Conservation (phyloP, 2,888 invertebrate genomes). For the Philereme vetulata region DNA sequence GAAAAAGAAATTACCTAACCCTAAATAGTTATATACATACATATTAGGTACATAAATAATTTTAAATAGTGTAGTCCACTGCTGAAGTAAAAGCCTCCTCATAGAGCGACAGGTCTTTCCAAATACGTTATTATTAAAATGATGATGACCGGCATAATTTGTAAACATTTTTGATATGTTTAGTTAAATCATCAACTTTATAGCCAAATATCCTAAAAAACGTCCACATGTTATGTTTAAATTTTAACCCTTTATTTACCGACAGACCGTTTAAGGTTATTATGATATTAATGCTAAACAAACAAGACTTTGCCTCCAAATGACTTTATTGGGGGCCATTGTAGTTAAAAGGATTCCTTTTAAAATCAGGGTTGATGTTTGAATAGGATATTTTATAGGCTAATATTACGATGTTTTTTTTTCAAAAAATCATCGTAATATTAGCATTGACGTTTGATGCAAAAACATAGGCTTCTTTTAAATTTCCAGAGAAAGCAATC, state of each 20-base stretch:
- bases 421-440: no score
- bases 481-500: no score
- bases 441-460: no score
- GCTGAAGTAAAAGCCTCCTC: no score
- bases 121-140: constrained; percentile 5
- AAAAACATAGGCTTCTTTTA: no score
- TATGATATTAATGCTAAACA: constrained; percentile 82
- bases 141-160: constrained; percentile 23
- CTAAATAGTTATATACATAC: no score
- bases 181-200: constrained; percentile 55
- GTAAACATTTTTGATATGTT: constrained; percentile 42
- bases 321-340: constrained; percentile 64
- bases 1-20: no score
- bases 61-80: no score
- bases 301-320: constrained; percentile 73
- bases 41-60: no score
- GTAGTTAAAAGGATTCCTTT: constrained; percentile 43
- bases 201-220: constrained; percentile 58
- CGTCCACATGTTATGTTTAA: constrained; percentile 62
- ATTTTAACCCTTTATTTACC: constrained; percentile 78
- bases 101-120: no score
- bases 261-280: constrained; percentile 71
- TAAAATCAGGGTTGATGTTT: constrained; percentile 17
- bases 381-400: background rate
- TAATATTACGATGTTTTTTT: no score